phyloP scores from a whole-genome alignment of 2,888 invertebrate genomes.

The Nipponacmea schrenckii region DNA sequence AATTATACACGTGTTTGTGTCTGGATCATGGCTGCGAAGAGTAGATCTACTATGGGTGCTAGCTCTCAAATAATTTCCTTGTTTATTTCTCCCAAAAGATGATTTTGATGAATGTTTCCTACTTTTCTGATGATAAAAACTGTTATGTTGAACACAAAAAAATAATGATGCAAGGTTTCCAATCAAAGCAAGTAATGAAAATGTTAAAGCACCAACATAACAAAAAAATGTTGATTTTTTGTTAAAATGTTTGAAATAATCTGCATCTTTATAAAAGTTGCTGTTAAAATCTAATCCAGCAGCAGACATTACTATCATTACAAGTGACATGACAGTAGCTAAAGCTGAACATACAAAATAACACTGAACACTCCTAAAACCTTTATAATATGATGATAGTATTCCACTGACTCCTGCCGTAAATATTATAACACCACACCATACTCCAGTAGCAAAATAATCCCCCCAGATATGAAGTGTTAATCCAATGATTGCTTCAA shows the following conservation, averaged over 20 bases:
- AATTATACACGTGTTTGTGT: too few relatives aligned
- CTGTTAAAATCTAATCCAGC: slow-evolving; percentile 52
- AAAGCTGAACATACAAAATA: slow-evolving; percentile 46
- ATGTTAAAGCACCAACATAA: slow-evolving; percentile 47
- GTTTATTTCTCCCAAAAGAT: not conserved
- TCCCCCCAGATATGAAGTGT: slow-evolving; percentile 55
- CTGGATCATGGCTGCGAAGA: not conserved
- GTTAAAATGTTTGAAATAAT: slow-evolving; percentile 22
- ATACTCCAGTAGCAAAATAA: slow-evolving; percentile 57
- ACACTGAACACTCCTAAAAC: slow-evolving; percentile 43
- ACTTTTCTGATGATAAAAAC: slow-evolving; percentile 36
- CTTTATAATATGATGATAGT: slow-evolving; percentile 42
- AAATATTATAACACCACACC: slow-evolving; percentile 52
- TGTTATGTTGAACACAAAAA: slow-evolving; percentile 49
- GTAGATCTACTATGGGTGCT: not conserved
- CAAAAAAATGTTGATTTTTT: slow-evolving; percentile 43
- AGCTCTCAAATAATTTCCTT: not conserved
- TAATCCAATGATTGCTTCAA: slow-evolving; percentile 52
- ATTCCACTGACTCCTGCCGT: slow-evolving; percentile 50
- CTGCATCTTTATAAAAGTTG: slow-evolving; percentile 44
- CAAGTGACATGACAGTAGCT: slow-evolving; percentile 44
- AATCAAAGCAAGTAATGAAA: slow-evolving; percentile 44
- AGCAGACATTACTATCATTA: slow-evolving; percentile 50
- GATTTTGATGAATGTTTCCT: not conserved
- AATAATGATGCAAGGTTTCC: slow-evolving; percentile 45